Conservation (phyloP, 1,140 invertebrate genomes). For the Heliconius himera region DNA sequence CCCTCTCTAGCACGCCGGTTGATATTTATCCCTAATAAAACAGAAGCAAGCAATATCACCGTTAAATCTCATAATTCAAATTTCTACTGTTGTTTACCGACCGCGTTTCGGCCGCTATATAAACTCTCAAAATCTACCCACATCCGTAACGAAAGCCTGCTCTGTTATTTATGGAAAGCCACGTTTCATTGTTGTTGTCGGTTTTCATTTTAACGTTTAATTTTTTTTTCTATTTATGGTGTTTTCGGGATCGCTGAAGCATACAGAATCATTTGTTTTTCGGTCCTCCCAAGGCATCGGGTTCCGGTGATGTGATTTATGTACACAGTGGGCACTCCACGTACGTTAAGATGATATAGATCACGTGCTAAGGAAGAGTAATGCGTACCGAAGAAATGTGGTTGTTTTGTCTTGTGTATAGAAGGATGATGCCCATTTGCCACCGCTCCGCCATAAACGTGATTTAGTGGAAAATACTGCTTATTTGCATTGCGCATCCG, state of each 20-base stretch:
- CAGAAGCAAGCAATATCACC: conserved; percentile 63
- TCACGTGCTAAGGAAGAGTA: conserved; percentile 53
- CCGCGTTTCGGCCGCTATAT: conserved; percentile 66
- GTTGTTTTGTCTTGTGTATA: conserved; percentile 62
- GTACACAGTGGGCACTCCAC: conserved; percentile 51
- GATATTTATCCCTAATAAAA: conserved; percentile 72
- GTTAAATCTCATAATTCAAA: conserved; percentile 78
- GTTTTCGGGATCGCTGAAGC: conserved; percentile 63
- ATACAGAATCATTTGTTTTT: conserved; percentile 69
- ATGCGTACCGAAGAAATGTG: conserved; percentile 59
- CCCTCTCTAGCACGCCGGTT: conserved; percentile 55
- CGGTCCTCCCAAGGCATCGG: conserved; percentile 55
- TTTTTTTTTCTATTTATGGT: conserved; percentile 75
- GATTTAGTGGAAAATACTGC: conserved; percentile 70
- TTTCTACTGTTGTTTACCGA: conserved; percentile 70
- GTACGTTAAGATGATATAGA: conserved; percentile 52
- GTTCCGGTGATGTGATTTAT: conserved; percentile 67
- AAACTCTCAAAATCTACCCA: conserved; percentile 79
- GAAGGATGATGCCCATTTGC: conserved; percentile 59
- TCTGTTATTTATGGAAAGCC: conserved; percentile 79
- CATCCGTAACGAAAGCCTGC: conserved; percentile 76
- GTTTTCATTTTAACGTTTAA: conserved; percentile 77
- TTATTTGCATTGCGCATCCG: conserved; percentile 73
- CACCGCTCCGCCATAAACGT: conserved; percentile 55
- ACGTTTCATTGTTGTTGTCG: conserved; percentile 78